Conservation (phyloP, 2,113 vertebrate species). For the Ceuthmochares aereus region DNA sequence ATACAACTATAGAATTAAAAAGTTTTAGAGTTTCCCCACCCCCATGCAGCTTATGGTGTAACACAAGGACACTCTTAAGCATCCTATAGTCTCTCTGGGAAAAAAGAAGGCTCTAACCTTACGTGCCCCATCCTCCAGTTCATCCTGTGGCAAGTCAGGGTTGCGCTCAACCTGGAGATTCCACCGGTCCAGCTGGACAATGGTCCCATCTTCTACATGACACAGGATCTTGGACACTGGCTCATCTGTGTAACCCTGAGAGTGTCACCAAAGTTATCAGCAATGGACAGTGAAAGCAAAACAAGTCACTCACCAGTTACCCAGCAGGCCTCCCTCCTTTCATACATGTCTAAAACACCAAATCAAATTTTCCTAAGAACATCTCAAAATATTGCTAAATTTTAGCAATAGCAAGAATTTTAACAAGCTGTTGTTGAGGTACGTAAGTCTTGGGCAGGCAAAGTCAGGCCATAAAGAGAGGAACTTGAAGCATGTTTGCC, state of each 20-base stretch:
- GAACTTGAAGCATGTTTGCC: background rate
- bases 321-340: background rate
- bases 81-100: background rate
- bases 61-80: background rate
- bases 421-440: background rate
- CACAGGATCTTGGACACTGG: slow-evolving; percentile 86
- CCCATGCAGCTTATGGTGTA: background rate
- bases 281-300: background rate
- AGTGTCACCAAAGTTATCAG: background rate
- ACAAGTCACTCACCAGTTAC: background rate
- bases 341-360: background rate
- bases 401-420: background rate
- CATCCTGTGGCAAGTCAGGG: slow-evolving; percentile 81
- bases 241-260: slow-evolving; percentile 84
- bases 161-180: slow-evolving; percentile 85
- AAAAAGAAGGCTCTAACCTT: slow-evolving; percentile 75
- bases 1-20: background rate
- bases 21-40: background rate
- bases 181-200: slow-evolving; percentile 86
- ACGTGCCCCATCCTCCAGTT: slow-evolving; percentile 82
- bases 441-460: background rate
- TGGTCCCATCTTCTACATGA: slow-evolving; percentile 85
- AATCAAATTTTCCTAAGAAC: background rate
- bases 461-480: background rate
- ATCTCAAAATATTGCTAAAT: background rate